Percentiles rank a stretch among this genome's conserved stretches.
Conservation (phyloP, 1,140 invertebrate genomes). For the Caenorhabditis tropicalis region DNA sequence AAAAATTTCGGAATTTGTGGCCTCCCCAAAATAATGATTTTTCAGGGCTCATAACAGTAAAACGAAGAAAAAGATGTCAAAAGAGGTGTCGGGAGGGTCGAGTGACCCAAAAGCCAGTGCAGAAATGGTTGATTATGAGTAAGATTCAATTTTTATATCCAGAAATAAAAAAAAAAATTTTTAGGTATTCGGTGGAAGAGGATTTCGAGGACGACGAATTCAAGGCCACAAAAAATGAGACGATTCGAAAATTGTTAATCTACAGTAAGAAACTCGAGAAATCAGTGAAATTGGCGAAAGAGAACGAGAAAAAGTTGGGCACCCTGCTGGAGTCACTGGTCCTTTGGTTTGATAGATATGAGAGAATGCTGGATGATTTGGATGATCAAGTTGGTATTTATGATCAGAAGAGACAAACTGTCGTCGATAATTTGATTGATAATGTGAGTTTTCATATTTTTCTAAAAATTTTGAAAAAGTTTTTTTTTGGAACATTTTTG, state of each 20-base stretch:
- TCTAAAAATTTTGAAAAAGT: too few species aligned
- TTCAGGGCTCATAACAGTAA: too few species aligned
- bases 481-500: too few species aligned
- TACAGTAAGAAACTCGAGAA: background rate
- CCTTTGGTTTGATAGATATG: background rate
- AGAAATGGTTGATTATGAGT: too few species aligned
- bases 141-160: too few species aligned
- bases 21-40: too few species aligned
- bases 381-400: background rate
- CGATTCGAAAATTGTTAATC: background rate
- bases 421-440: background rate
- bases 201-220: conserved; percentile 9
- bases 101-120: too few species aligned
- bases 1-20: background rate
- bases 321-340: background rate
- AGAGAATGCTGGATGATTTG: background rate
- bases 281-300: background rate
- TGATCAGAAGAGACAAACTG: background rate
- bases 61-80: too few species aligned
- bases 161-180: too few species aligned
- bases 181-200: conserved; percentile 19
- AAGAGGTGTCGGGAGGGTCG: too few species aligned
- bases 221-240: background rate
- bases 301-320: conserved; percentile 10
- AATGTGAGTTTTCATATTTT: background rate